Percentiles rank a stretch among this genome's conserved stretches.
These are phyloP conservation scores for Nylanderia fulva DNA, from an alignment of 1,140 invertebrate genomes.

Conservation along the genomic window DNA sequence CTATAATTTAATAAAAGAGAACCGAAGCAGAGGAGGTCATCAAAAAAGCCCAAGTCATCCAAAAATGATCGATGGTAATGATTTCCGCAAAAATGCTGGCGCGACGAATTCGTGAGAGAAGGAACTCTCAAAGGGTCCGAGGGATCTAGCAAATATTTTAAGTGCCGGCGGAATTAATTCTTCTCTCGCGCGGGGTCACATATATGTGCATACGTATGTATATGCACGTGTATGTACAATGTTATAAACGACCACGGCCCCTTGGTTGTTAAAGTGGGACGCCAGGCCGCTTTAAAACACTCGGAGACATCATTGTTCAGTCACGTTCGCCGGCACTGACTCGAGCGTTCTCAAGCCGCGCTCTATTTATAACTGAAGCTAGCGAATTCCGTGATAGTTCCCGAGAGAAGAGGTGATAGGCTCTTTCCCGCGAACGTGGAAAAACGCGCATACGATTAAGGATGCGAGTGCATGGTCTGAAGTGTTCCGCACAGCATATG, in stretches of 20 bases:
- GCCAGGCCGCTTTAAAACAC: slow-evolving; percentile 62
- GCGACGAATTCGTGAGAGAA: not conserved
- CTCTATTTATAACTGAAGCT: slow-evolving; percentile 68
- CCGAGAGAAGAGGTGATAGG: slow-evolving; percentile 20
- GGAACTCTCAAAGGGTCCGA: slow-evolving; percentile 20
- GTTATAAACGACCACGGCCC: slow-evolving; percentile 52
- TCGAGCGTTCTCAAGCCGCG: slow-evolving; percentile 67
- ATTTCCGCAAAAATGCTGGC: slow-evolving; percentile 8
- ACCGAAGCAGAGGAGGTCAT: too few species aligned
- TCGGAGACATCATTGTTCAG: slow-evolving; percentile 80
- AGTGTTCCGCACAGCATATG: not conserved
- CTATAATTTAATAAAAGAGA: too few species aligned
- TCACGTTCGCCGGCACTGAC: slow-evolving; percentile 78
- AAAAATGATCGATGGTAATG: too few species aligned
- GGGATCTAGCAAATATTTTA: slow-evolving; percentile 42
- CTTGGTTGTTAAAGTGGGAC: slow-evolving; percentile 67
- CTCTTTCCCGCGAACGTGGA: not conserved
- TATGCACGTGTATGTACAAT: slow-evolving; percentile 24
- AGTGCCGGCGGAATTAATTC: slow-evolving; percentile 56
- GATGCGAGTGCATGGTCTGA: not conserved
- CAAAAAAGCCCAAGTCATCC: too few species aligned
- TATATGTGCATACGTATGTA: not conserved
- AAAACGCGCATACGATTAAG: slow-evolving; percentile 43
- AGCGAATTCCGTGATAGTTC: slow-evolving; percentile 49
- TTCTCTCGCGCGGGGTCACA: not conserved